Evolutionary conservation across 2,113 vertebrate genomes (phyloP).

Genomic region (Cinclus mexicanus): DNA sequence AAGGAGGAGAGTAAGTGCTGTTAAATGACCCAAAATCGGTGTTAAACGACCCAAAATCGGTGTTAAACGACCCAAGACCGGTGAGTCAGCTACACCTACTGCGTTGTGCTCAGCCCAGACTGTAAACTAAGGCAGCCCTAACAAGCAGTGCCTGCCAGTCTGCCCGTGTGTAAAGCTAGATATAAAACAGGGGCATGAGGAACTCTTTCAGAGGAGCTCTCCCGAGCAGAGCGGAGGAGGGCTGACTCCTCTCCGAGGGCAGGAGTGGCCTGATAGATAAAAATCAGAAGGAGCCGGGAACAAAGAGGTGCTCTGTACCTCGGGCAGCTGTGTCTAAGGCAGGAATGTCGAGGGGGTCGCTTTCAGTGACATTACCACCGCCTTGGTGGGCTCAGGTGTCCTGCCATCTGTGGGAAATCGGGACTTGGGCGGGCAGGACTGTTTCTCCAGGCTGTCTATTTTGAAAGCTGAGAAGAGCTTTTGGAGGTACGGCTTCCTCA

Average conservation of each 20-base stretch:
- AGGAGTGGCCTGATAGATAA: slow-evolving; percentile 26
- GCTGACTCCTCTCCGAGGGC: background rate
- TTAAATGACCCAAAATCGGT: background rate
- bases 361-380: background rate
- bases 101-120: background rate
- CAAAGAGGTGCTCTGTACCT: slow-evolving; percentile 3
- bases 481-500: background rate
- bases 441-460: background rate
- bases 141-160: background rate
- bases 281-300: background rate
- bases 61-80: background rate
- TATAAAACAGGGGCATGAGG: background rate
- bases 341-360: background rate
- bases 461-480: background rate
- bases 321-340: background rate
- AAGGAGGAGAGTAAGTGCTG: background rate
- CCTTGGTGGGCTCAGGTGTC: background rate
- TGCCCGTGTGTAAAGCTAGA: background rate
- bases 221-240: background rate
- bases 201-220: background rate
- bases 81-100: fast-evolving
- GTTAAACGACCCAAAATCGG: background rate
- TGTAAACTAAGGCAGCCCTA: slow-evolving; percentile 9
- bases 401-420: background rate
- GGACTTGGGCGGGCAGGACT: background rate